These are phyloP conservation scores for Petrocephalus sullivani DNA, from an alignment of 2,797 vertebrate species.

Conservation along the genomic window DNA sequence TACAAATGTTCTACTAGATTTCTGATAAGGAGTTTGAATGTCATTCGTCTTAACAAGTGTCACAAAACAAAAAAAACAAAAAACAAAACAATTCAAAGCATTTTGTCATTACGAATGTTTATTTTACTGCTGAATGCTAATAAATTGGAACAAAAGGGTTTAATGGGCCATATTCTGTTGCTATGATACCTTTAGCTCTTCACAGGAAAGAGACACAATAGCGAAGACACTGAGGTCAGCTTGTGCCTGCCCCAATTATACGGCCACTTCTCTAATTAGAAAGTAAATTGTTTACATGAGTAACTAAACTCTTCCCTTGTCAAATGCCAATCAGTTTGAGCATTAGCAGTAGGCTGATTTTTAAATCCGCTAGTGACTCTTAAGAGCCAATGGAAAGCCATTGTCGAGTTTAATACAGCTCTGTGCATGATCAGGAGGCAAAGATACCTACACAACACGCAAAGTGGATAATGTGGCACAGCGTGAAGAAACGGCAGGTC, in stretches of 20 bases:
- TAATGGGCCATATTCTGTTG: neutral
- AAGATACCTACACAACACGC: conserved; percentile 28
- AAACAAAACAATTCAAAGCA: neutral
- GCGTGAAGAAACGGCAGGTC: conserved; percentile 20
- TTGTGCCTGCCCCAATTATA: conserved; percentile 7
- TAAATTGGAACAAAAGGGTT: neutral
- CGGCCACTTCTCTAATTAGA: conserved; percentile 15
- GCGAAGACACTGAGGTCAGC: neutral
- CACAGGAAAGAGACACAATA: neutral
- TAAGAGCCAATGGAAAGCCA: neutral
- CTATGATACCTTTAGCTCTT: neutral
- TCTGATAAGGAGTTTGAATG: neutral
- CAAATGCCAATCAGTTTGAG: conserved; percentile 5
- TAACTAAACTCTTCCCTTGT: neutral
- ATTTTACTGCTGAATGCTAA: neutral
- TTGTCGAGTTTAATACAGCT: neutral
- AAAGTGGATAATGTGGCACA: conserved; percentile 21
- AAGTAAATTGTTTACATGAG: conserved; percentile 15
- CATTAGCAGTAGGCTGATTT: neutral
- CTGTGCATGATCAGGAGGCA: neutral
- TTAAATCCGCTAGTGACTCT: neutral
- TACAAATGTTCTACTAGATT: neutral
- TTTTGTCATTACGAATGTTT: neutral
- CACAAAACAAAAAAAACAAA: neutral
- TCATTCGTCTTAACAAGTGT: neutral